phyloP scores from a whole-genome alignment of 1,140 invertebrate genomes.

The Hyphantria cunea region DNA sequence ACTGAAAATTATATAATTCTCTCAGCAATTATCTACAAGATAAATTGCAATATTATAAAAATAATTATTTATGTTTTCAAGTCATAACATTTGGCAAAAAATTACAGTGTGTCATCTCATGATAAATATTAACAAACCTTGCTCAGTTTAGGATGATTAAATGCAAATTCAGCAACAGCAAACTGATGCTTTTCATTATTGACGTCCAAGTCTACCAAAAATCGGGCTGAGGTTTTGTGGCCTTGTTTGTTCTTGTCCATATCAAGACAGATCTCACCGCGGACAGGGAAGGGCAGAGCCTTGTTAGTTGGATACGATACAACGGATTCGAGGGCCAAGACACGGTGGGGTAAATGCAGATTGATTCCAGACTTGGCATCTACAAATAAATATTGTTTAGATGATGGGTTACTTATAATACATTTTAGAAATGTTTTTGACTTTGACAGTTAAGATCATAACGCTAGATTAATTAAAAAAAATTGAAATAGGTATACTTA shows the following conservation, averaged over 20 bases:
- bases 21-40: too few relatives aligned
- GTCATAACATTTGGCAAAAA: too few relatives aligned
- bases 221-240: conserved; percentile 82
- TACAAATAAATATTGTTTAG: conserved; percentile 28
- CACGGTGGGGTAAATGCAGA: conserved; percentile 85
- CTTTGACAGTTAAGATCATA: too few relatives aligned
- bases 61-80: too few relatives aligned
- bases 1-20: too few relatives aligned
- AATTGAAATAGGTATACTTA: conserved; percentile 39
- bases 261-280: conserved; percentile 82
- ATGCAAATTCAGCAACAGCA: conserved; percentile 82
- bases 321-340: conserved; percentile 83
- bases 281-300: conserved; percentile 58
- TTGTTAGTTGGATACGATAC: conserved; percentile 68
- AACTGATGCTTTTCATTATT: conserved; percentile 73
- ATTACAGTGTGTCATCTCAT: too few relatives aligned
- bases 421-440: not conserved
- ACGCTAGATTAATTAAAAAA: conserved; percentile 1
- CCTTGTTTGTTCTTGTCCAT: conserved; percentile 87
- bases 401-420: not conserved
- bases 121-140: conserved; percentile 74
- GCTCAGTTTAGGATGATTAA: conserved; percentile 85
- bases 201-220: conserved; percentile 73
- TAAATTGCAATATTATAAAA: too few relatives aligned
- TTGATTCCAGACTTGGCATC: conserved; percentile 79